Conservation (phyloP, 2,113 vertebrate species). For the Manacus vitellinus region DNA sequence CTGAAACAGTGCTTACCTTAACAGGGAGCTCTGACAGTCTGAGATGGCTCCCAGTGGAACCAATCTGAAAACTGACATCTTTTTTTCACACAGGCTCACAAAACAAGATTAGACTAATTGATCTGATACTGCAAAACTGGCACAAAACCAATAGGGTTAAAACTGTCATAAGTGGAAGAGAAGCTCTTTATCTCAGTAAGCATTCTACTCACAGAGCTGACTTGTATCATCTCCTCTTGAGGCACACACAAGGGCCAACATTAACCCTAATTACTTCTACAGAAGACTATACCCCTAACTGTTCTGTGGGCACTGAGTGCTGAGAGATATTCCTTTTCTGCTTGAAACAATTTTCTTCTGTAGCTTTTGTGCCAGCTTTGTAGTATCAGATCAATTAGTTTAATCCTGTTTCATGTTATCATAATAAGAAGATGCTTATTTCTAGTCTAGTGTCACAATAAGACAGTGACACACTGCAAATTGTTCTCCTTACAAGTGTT, state of each 20-base stretch:
- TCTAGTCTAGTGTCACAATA: background rate
- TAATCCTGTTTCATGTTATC: background rate
- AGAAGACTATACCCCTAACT: background rate
- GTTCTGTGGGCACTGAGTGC: background rate
- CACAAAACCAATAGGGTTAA: background rate
- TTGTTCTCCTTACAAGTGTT: background rate
- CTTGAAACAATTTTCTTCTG: background rate
- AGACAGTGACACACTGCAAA: background rate
- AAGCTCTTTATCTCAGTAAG: constrained; percentile 44
- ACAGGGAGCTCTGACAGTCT: background rate
- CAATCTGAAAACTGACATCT: background rate
- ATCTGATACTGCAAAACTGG: constrained; percentile 42
- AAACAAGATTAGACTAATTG: constrained; percentile 45
- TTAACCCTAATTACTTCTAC: background rate
- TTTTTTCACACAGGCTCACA: constrained; percentile 19
- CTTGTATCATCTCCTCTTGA: constrained; percentile 30
- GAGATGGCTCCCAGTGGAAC: background rate
- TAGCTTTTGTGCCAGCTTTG: background rate
- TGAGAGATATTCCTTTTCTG: background rate
- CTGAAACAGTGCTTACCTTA: background rate
- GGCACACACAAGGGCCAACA: background rate
- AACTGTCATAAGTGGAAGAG: constrained; percentile 1
- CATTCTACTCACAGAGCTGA: background rate
- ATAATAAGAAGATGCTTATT: background rate
- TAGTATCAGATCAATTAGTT: background rate